These are phyloP conservation scores for Beroe ovata DNA, from an alignment of 37 sponge, comb jelly and placozoan genomes.

Conservation along the genomic window DNA sequence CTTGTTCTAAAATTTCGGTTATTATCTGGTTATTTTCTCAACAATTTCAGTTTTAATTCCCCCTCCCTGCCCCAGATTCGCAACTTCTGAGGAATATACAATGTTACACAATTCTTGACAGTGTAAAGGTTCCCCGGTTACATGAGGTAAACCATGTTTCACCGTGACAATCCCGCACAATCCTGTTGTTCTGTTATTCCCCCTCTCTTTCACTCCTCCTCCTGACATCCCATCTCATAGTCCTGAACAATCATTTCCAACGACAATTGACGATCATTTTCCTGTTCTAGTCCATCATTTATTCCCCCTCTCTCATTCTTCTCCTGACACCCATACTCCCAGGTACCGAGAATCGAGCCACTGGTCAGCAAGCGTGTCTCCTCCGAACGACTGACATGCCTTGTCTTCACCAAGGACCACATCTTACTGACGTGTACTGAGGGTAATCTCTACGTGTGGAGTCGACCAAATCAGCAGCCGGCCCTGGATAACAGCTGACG, in stretches of 20 bases:
- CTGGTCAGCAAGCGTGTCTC: slow-evolving; percentile 76
- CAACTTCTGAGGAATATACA: slow-evolving; percentile 20
- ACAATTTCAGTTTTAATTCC: too few relatives aligned
- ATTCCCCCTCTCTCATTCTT: too few relatives aligned
- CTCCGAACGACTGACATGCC: slow-evolving; percentile 80
- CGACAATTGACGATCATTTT: too few relatives aligned
- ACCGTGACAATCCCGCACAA: too few relatives aligned
- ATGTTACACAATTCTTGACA: slow-evolving; percentile 43
- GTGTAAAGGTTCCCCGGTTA: slow-evolving; percentile 58
- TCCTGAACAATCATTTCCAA: too few relatives aligned
- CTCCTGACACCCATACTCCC: too few relatives aligned
- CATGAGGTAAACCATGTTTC: slow-evolving; percentile 38
- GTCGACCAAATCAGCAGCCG: slow-evolving; percentile 58
- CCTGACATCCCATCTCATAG: too few relatives aligned
- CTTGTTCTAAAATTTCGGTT: too few relatives aligned
- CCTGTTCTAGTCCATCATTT: too few relatives aligned
- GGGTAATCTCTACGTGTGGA: slow-evolving; percentile 71
- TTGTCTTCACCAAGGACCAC: slow-evolving; percentile 78
- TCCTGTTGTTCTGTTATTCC: too few relatives aligned
- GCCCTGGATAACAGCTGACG: background rate
- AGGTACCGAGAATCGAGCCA: slow-evolving; percentile 74
- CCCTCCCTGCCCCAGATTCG: slow-evolving; percentile 13
- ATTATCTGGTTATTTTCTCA: too few relatives aligned
- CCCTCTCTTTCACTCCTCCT: too few relatives aligned
- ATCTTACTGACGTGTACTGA: slow-evolving; percentile 77